Evolutionary conservation across 2,113 vertebrate species (phyloP).

Genomic region (Pholis gunnellus): DNA sequence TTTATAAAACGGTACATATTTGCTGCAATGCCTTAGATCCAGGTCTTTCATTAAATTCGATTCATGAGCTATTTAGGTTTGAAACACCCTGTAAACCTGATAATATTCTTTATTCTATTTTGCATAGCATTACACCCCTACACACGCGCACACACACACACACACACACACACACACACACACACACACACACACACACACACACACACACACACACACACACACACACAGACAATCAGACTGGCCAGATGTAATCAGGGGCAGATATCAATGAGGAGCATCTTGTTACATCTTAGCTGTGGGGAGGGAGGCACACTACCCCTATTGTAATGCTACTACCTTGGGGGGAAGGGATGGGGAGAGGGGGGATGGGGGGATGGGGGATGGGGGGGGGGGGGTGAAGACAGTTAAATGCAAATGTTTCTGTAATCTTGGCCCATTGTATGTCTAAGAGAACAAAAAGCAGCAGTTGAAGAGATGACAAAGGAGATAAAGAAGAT

Average conservation of each 20-base stretch:
- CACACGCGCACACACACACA: conserved; percentile 6
- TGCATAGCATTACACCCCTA: not conserved
- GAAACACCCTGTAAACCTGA: not conserved
- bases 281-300: conserved; percentile 51
- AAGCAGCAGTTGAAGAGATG: not conserved
- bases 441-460: not conserved
- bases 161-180: conserved; percentile 25
- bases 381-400: conserved; percentile 14
- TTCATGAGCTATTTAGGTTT: not conserved
- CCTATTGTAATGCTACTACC: conserved; percentile 48
- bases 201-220: conserved; percentile 4
- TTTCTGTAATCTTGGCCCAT: not conserved
- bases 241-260: conserved; percentile 54
- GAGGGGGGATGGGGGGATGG: conserved; percentile 10
- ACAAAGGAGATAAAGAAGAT: not conserved
- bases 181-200: not conserved
- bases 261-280: conserved; percentile 54
- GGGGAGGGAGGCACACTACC: conserved; percentile 43
- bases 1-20: not conserved
- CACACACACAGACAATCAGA: conserved; percentile 6
- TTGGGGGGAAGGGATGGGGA: conserved; percentile 15
- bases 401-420: conserved; percentile 28
- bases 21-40: not conserved
- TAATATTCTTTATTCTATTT: too few relatives aligned
- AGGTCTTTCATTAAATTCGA: not conserved